These are phyloP conservation scores for Odontesthes bonariensis DNA, from an alignment of 2,113 vertebrate species.

Conservation along the genomic window DNA sequence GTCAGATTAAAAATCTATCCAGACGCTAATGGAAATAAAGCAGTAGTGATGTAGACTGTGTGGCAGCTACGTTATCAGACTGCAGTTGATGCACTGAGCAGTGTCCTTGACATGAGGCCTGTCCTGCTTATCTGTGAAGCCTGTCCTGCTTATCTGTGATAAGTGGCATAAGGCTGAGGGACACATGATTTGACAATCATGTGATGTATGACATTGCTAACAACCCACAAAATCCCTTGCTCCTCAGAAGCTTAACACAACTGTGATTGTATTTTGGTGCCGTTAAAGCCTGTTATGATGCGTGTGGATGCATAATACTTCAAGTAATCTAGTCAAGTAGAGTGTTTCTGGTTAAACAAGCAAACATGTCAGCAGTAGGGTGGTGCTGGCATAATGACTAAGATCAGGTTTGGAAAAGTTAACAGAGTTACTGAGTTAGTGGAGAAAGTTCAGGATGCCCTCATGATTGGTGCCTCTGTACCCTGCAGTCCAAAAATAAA, in stretches of 20 bases:
- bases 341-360: background rate
- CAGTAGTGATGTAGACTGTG: constrained; percentile 38
- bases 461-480: background rate
- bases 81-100: constrained; percentile 16
- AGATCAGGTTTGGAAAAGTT: no score
- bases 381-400: background rate
- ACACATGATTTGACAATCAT: constrained; percentile 41
- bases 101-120: constrained; percentile 68
- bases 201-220: constrained; percentile 45
- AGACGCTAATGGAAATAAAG: constrained; percentile 27
- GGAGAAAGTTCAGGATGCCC: background rate
- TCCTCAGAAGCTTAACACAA: background rate
- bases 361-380: background rate
- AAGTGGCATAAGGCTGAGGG: constrained; percentile 23
- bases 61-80: constrained; percentile 57
- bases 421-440: no score
- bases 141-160: constrained; percentile 64
- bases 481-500: background rate
- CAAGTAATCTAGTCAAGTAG: background rate
- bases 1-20: background rate
- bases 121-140: constrained; percentile 63
- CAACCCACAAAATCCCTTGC: background rate
- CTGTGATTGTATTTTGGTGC: background rate
- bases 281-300: background rate
- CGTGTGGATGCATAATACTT: background rate